These are phyloP conservation scores for Fulica atra DNA, from an alignment of 2,113 vertebrate genomes.

Conservation along the genomic window DNA sequence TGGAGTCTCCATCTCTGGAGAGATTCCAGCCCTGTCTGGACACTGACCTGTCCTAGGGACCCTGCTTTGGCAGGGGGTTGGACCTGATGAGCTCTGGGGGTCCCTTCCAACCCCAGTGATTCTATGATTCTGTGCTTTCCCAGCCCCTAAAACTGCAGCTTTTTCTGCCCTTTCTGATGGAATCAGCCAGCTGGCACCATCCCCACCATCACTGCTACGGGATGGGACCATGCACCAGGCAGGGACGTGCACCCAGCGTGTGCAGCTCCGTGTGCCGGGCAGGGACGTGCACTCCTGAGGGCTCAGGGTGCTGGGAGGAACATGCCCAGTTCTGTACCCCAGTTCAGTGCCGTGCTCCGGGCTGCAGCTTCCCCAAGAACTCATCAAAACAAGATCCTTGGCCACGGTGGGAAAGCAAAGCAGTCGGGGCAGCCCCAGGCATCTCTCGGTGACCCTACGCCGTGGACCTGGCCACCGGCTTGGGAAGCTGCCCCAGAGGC, in stretches of 20 bases:
- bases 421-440: fast-evolving
- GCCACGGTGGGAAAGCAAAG: neutral
- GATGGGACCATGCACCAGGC: fast-evolving
- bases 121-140: neutral
- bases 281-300: no score
- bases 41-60: no score
- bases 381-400: neutral
- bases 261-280: neutral
- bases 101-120: no score
- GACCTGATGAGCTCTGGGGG: no score
- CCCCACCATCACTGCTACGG: fast-evolving
- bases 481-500: neutral
- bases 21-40: no score
- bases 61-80: no score
- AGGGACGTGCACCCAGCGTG: neutral
- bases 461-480: fast-evolving
- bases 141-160: neutral
- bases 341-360: no score
- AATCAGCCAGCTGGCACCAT: neutral
- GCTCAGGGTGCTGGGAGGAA: no score
- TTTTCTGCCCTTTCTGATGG: neutral
- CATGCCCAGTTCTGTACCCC: no score
- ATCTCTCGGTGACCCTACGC: fast-evolving
- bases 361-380: neutral
- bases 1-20: no score